Evolutionary conservation across 92 coral and sea anemone genomes (phyloP).

Genomic region (Pocillopora meandrina): DNA sequence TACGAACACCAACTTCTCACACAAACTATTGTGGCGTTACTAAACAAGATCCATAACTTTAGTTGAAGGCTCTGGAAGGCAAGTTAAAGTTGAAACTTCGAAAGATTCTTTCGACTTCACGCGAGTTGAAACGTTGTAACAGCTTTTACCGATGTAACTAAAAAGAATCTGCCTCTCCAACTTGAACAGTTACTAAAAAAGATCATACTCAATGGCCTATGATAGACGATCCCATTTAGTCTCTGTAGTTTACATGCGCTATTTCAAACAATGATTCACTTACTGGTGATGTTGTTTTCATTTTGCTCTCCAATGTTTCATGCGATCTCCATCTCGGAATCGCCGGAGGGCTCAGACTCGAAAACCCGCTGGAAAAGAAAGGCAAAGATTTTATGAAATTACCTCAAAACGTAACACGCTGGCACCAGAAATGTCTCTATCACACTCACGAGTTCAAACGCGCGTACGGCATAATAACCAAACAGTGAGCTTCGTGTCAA

Average conservation of each 20-base stretch:
- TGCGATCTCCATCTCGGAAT: slow-evolving; percentile 45
- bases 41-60: too few species aligned
- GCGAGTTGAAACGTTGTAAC: too few species aligned
- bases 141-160: not conserved
- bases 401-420: not conserved
- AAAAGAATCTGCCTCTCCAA: not conserved
- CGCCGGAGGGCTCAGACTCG: slow-evolving; percentile 35
- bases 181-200: too few species aligned
- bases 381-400: not conserved
- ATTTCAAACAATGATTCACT: slow-evolving; percentile 34
- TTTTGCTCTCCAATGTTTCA: slow-evolving; percentile 38
- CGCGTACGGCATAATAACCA: not conserved
- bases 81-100: too few species aligned
- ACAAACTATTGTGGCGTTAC: too few species aligned
- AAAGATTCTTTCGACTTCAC: too few species aligned
- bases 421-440: not conserved
- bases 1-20: too few species aligned
- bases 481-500: slow-evolving; percentile 34
- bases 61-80: too few species aligned
- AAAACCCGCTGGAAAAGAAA: slow-evolving; percentile 35
- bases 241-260: slow-evolving; percentile 12
- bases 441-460: not conserved
- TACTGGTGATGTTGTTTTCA: slow-evolving; percentile 52
- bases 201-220: not conserved
- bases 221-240: not conserved